Percentiles rank a stretch among this genome's conserved stretches.
phyloP scores from a whole-genome alignment of 1,140 invertebrate species.

The Prorops nasuta region DNA sequence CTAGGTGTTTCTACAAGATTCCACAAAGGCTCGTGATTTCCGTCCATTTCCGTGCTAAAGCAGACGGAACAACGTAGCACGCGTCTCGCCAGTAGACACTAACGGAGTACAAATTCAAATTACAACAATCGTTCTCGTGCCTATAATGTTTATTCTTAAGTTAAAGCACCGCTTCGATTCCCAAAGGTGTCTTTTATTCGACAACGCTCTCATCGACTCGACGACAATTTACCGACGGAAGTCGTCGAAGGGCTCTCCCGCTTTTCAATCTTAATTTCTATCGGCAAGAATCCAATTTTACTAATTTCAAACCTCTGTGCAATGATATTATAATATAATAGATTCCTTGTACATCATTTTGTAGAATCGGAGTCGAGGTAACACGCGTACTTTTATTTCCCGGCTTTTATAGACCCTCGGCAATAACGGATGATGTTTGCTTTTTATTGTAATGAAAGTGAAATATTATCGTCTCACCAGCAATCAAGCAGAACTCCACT shows the following conservation, averaged over 20 bases:
- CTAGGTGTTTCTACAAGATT: too few species aligned
- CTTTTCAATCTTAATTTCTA: too few species aligned
- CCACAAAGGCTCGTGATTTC: slow-evolving; percentile 9
- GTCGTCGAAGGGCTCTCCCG: too few species aligned
- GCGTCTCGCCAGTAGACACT: too few species aligned
- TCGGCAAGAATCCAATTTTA: not conserved
- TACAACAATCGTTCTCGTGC: too few species aligned
- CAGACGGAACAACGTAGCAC: slow-evolving; percentile 19
- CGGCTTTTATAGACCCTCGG: not conserved
- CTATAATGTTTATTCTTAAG: too few species aligned
- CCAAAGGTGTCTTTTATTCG: too few species aligned
- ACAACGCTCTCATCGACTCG: too few species aligned
- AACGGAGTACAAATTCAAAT: too few species aligned
- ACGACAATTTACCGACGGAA: too few species aligned
- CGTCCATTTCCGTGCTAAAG: slow-evolving; percentile 11
- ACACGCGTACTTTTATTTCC: too few species aligned
- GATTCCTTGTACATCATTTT: slow-evolving; percentile 2
- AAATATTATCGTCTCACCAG: slow-evolving; percentile 37
- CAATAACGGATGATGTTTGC: slow-evolving; percentile 1
- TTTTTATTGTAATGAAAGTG: not conserved
- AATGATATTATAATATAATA: not conserved
- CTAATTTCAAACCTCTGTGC: not conserved
- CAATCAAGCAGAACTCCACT: slow-evolving; percentile 55
- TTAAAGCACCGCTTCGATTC: too few species aligned
- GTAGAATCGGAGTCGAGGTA: slow-evolving; percentile 3